Percentiles rank a stretch among this genome's conserved stretches.
These are phyloP conservation scores for Suillia variegata DNA, from an alignment of 2,888 invertebrate genomes.

Conservation along the genomic window DNA sequence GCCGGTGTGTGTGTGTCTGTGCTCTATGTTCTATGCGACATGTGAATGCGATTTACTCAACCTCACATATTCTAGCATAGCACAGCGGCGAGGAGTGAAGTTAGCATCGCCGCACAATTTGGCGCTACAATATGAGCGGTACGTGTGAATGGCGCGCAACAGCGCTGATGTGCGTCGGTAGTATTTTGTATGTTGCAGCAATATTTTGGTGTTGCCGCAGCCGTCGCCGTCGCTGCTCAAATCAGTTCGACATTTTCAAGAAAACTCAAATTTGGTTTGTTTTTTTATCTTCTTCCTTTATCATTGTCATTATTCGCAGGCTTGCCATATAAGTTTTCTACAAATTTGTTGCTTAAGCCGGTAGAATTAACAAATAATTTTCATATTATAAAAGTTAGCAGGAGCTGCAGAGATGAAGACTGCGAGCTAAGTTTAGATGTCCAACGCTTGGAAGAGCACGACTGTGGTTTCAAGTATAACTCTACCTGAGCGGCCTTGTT, in stretches of 20 bases:
- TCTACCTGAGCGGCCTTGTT: too few relatives aligned
- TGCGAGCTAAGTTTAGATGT: too few relatives aligned
- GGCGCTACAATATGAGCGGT: slow-evolving; percentile 37
- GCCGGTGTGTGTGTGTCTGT: background rate
- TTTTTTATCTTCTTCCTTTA: slow-evolving; percentile 14
- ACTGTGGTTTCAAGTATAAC: too few relatives aligned
- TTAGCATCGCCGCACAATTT: slow-evolving; percentile 19
- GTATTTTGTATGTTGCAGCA: slow-evolving; percentile 8
- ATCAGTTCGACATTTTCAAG: background rate
- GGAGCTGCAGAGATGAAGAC: too few relatives aligned
- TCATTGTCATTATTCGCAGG: too few relatives aligned
- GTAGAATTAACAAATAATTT: too few relatives aligned
- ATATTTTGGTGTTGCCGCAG: too few relatives aligned
- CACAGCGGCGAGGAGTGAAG: background rate
- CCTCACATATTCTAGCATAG: background rate
- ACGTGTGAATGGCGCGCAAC: slow-evolving; percentile 43
- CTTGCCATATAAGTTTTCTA: too few relatives aligned
- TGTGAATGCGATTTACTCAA: slow-evolving; percentile 17
- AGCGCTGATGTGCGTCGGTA: slow-evolving; percentile 12
- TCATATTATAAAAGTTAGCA: too few relatives aligned
- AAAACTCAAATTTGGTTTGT: slow-evolving; percentile 9
- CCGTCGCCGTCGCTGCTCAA: slow-evolving; percentile 12
- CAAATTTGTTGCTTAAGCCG: too few relatives aligned
- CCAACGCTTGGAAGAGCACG: too few relatives aligned
- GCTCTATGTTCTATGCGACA: too few relatives aligned